These are phyloP conservation scores for Danio kyathit DNA, from an alignment of 2,797 vertebrate genomes.

Conservation along the genomic window DNA sequence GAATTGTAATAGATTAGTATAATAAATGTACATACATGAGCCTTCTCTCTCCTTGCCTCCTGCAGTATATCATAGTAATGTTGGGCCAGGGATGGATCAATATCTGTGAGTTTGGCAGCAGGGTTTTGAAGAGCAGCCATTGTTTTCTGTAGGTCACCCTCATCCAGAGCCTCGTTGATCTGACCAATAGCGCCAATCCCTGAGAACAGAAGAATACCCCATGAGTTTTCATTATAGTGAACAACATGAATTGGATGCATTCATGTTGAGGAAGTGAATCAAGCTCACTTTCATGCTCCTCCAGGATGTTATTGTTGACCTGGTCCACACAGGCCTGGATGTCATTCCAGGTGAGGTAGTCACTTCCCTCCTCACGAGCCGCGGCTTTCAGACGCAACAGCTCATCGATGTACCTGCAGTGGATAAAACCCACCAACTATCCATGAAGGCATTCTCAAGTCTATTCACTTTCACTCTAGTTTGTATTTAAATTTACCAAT, in stretches of 20 bases:
- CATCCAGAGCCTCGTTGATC: slow-evolving; percentile 96
- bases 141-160: slow-evolving; percentile 88
- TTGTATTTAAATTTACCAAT: no score
- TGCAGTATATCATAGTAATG: slow-evolving; percentile 95
- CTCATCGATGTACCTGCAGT: slow-evolving; percentile 92
- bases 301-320: slow-evolving; percentile 88
- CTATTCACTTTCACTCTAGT: not conserved
- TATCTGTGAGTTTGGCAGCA: slow-evolving; percentile 91
- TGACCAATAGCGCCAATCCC: slow-evolving; percentile 94
- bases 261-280: not conserved
- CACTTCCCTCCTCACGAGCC: slow-evolving; percentile 78
- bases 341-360: slow-evolving; percentile 96
- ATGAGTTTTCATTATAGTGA: not conserved
- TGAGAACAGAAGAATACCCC: slow-evolving; percentile 61
- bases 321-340: slow-evolving; percentile 93
- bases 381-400: slow-evolving; percentile 89
- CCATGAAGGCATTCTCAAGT: not conserved
- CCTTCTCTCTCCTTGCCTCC: slow-evolving; percentile 93
- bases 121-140: slow-evolving; percentile 88
- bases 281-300: slow-evolving; percentile 94
- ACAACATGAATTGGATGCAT: not conserved
- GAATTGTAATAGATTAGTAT: not conserved
- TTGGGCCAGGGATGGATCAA: slow-evolving; percentile 87
- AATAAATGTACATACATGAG: slow-evolving; percentile 83
- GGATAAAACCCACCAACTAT: not conserved